Percentiles rank a stretch among this genome's conserved stretches.
These are phyloP conservation scores for Calameuta pallipes DNA, from an alignment of 2,888 invertebrate genomes.

Conservation along the genomic window DNA sequence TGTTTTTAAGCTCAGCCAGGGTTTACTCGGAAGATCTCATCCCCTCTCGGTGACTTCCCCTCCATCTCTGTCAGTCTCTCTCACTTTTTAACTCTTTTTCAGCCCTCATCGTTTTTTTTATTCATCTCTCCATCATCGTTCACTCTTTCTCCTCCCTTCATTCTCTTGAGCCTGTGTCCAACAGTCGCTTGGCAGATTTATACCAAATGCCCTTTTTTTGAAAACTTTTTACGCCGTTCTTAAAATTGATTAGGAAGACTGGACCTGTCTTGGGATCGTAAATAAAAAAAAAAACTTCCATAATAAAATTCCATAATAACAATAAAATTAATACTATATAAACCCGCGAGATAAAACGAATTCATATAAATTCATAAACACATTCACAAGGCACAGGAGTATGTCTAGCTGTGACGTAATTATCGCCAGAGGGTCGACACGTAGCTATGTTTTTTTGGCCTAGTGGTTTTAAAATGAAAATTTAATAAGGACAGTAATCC, in stretches of 20 bases:
- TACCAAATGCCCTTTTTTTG: background rate
- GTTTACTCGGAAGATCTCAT: constrained; percentile 12
- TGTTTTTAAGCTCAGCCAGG: constrained; percentile 23
- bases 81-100: background rate
- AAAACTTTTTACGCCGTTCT: background rate
- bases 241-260: background rate
- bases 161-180: background rate
- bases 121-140: background rate
- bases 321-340: no score
- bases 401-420: background rate
- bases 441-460: background rate
- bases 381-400: background rate
- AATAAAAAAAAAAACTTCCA: background rate
- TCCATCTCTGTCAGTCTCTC: background rate
- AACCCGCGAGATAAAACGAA: background rate
- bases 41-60: background rate
- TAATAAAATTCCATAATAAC: background rate
- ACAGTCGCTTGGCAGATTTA: background rate
- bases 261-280: background rate
- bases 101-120: background rate
- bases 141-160: background rate
- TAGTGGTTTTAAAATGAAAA: background rate
- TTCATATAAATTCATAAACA: background rate
- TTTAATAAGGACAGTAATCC: background rate
- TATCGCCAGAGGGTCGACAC: background rate